A percentile compares a stretch with the other conserved stretches of the same genome.
Conservation (phyloP, 2,113 vertebrate genomes). For the Nematolebias whitei region DNA sequence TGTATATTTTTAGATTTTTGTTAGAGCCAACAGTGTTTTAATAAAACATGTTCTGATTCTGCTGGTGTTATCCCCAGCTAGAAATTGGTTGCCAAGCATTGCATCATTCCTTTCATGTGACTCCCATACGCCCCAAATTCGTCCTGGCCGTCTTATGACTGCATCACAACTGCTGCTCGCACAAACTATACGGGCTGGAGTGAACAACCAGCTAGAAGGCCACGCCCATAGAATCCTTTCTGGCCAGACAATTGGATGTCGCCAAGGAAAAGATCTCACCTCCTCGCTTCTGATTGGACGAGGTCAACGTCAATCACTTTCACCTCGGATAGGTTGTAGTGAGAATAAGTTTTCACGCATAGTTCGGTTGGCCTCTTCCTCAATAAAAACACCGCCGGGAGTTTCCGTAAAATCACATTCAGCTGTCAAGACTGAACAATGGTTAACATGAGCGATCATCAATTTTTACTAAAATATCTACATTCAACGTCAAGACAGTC, state of each 20-base stretch:
- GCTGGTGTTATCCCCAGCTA: constrained; percentile 85
- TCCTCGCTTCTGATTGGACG: constrained; percentile 48
- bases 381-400: constrained; percentile 84
- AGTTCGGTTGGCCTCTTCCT: constrained; percentile 79
- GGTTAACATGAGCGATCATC: constrained; percentile 86
- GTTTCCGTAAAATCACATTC: constrained; percentile 85
- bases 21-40: constrained; percentile 83
- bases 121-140: constrained; percentile 87
- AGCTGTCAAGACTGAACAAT: constrained; percentile 85
- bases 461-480: constrained; percentile 82
- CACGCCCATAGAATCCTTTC: constrained; percentile 13
- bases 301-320: accelerated
- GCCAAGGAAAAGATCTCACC: constrained; percentile 77
- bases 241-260: constrained; percentile 74
- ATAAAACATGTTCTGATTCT: constrained; percentile 86
- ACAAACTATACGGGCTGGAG: constrained; percentile 74
- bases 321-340: constrained; percentile 34
- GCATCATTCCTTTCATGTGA: constrained; percentile 89
- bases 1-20: constrained; percentile 83
- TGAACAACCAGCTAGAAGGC: constrained; percentile 52
- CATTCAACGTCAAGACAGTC: constrained; percentile 81
- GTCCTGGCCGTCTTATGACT: constrained; percentile 87
- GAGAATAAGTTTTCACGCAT: constrained; percentile 50
- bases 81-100: constrained; percentile 87
- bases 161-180: constrained; percentile 82